phyloP scores from a whole-genome alignment of 2,113 vertebrate genomes.

The Leuciscus idus region DNA sequence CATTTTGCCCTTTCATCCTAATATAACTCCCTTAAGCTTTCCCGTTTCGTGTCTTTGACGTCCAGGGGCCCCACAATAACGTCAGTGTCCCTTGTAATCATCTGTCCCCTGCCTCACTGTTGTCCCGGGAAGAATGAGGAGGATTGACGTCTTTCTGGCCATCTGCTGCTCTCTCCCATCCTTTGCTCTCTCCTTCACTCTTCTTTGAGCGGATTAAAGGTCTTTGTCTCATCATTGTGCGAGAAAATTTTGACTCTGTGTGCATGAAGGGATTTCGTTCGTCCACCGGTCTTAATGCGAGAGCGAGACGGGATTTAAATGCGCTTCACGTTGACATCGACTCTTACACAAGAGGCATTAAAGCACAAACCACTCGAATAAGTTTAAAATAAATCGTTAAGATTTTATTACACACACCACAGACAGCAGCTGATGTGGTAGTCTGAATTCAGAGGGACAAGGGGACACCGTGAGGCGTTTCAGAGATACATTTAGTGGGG shows the following conservation, averaged over 20 bases:
- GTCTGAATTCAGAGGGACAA: constrained; percentile 53
- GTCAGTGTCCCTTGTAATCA: constrained; percentile 64
- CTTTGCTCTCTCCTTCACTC: constrained; percentile 50
- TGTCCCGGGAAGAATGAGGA: constrained; percentile 73
- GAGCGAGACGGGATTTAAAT: constrained; percentile 7
- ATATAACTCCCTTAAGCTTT: constrained; percentile 7
- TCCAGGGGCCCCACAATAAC: constrained; percentile 50
- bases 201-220: constrained; percentile 77
- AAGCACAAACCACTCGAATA: constrained; percentile 51
- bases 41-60: constrained; percentile 51
- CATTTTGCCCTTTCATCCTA: constrained; percentile 1
- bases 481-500: constrained; percentile 42
- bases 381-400: constrained; percentile 68
- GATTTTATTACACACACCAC: constrained; percentile 71
- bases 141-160: constrained; percentile 76
- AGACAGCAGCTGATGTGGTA: constrained; percentile 61
- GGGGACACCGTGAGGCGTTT: constrained; percentile 58
- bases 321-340: not conserved
- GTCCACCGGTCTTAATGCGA: constrained; percentile 49
- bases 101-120: constrained; percentile 62
- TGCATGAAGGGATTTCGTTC: constrained; percentile 58
- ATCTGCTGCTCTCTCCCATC: constrained; percentile 68
- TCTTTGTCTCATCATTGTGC: constrained; percentile 65
- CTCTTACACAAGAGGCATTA: constrained; percentile 55
- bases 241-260: not conserved